Percentiles rank a stretch among this genome's conserved stretches.
phyloP scores from a whole-genome alignment of 2,797 vertebrate genomes.

The Parotocinclus haroldoi region DNA sequence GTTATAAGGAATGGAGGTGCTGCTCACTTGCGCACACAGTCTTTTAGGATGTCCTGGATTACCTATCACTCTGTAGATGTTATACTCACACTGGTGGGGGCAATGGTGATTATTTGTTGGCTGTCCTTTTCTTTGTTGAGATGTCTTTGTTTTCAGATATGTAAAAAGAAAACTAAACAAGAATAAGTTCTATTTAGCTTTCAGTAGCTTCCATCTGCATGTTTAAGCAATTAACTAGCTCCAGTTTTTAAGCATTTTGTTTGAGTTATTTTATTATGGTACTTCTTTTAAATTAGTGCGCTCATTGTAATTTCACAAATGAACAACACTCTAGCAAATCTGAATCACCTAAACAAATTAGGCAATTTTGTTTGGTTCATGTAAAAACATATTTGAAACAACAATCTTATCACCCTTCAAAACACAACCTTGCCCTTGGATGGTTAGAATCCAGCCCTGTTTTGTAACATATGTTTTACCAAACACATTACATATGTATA shows the following conservation, averaged over 20 bases:
- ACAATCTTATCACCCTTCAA: too few relatives aligned
- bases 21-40: conserved; percentile 45
- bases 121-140: conserved; percentile 12
- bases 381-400: not conserved
- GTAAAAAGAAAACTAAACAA: conserved; percentile 34
- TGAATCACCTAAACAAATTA: too few relatives aligned
- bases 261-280: not conserved
- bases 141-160: conserved; percentile 22
- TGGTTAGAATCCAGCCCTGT: too few relatives aligned
- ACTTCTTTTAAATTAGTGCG: too few relatives aligned
- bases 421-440: too few relatives aligned
- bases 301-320: too few relatives aligned
- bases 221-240: too few relatives aligned
- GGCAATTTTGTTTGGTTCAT: not conserved
- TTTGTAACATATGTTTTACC: too few relatives aligned
- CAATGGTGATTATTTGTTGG: conserved; percentile 18
- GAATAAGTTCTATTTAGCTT: conserved; percentile 17
- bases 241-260: not conserved
- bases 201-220: not conserved
- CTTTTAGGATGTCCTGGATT: conserved; percentile 50
- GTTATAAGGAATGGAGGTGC: conserved; percentile 47
- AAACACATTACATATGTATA: too few relatives aligned
- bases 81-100: conserved; percentile 29
- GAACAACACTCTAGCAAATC: too few relatives aligned
- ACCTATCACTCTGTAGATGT: conserved; percentile 48